Evolutionary conservation across 2,797 vertebrate genomes (phyloP), one percentile per base, ranked within the genome.

Genomic region (Scolopax bukidnonensis): DNA sequence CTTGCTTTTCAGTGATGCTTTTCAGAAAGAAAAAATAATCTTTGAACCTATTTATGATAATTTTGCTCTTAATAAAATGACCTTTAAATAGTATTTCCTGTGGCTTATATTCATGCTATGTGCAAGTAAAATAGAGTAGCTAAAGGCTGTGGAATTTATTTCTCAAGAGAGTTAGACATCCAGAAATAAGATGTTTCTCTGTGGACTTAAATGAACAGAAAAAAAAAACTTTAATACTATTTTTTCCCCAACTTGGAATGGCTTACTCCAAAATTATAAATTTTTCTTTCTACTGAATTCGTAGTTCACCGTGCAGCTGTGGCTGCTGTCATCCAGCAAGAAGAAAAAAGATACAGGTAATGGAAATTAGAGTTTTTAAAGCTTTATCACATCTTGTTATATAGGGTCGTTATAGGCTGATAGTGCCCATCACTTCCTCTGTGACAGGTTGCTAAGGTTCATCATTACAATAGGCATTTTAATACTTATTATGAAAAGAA

Each of bases 11-110:
- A 84, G 36, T 56, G 23, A 24, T 63, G 23, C 13, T 84, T 91
- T 85, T 36, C 23, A 60, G 57, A 71, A 54, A 61, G n/a, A 79
- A 80, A 73, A 61, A 59, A 41, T 59, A 25, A 64, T 79, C 32
- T 87, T 65, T 84, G 32, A 71, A 81, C 13, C 16, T 93, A 14
- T 67, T 76, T 93, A 94, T 94, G 84, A 53, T 95, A 95, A 94
- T 94, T 95, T 90, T 96, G 61, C 69, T 95, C 86, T 95, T 92
- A 86, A 71, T 77, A 95, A 59, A 11, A 8, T 96, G 77, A 92
- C 86, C 76, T 95, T 97, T 95, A 68, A 74, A 36, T 24, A 83
- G n/a, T 80, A 68, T 87, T 87, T 91, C 68, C 53, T 71, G 28
- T 1, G 3, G 87, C 38, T 79, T 67, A 47, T 90, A 60, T 89